Conservation (phyloP, 1,140 invertebrate species). For the Leucophenga varia region DNA sequence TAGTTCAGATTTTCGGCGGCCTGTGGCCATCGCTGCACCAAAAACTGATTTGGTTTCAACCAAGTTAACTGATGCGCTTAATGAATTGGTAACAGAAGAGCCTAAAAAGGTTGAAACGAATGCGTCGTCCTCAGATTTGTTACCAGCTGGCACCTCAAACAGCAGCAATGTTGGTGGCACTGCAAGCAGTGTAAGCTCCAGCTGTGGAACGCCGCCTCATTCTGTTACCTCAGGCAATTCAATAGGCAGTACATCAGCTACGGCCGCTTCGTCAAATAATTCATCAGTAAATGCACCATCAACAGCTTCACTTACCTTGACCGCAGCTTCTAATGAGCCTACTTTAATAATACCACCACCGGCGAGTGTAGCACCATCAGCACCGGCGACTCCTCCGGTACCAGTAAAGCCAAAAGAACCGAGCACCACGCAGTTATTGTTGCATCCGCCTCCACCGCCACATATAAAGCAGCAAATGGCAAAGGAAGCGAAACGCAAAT, state of each 20-base stretch:
- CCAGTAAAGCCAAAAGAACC: conserved; percentile 57
- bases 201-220: conserved; percentile 47
- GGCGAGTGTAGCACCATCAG: background rate
- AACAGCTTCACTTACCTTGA: conserved; percentile 11
- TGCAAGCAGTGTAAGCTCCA: conserved; percentile 45
- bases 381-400: conserved; percentile 51
- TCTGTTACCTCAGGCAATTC: conserved; percentile 50
- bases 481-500: conserved; percentile 50
- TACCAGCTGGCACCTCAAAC: conserved; percentile 10
- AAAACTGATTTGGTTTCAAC: conserved; percentile 44
- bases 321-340: conserved; percentile 13
- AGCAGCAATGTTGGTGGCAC: conserved; percentile 14
- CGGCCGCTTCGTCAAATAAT: conserved; percentile 32
- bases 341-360: conserved; percentile 14
- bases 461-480: conserved; percentile 49
- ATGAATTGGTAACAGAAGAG: conserved; percentile 39
- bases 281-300: conserved; percentile 19
- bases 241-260: conserved; percentile 45
- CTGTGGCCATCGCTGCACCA: conserved; percentile 37
- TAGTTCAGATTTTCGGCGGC: conserved; percentile 41
- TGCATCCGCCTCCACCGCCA: conserved; percentile 48
- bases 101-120: conserved; percentile 14
- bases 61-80: conserved; percentile 41
- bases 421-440: conserved; percentile 37
- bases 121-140: conserved; percentile 20